Conservation (phyloP, 2,797 vertebrate genomes). For the Rhadinocentrus ornatus region DNA sequence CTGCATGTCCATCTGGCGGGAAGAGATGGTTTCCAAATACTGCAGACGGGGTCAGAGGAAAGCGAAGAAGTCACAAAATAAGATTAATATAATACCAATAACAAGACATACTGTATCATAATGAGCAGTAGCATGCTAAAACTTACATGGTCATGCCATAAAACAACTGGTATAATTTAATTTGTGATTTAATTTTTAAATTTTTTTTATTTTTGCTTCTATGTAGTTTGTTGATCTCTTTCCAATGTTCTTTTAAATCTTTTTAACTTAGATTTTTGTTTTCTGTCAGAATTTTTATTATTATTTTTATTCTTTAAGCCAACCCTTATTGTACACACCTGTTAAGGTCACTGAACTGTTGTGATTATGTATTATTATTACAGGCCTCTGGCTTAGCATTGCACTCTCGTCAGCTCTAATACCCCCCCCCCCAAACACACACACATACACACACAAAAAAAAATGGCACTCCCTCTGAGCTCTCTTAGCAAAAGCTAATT, state of each 20-base stretch:
- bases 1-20: conserved; percentile 95
- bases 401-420: background rate
- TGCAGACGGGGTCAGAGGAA: conserved; percentile 58
- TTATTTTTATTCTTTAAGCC: background rate
- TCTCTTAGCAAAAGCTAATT: conserved; percentile 7
- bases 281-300: too few relatives aligned
- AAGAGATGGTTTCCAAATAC: conserved; percentile 90
- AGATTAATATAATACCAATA: background rate
- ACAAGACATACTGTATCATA: background rate
- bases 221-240: background rate
- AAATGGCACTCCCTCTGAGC: conserved; percentile 3
- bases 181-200: background rate
- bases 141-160: background rate
- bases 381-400: background rate
- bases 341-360: background rate
- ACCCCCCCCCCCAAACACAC: too few relatives aligned
- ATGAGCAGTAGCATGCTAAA: background rate
- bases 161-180: background rate
- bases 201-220: background rate
- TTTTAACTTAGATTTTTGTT: background rate
- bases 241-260: background rate
- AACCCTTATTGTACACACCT: background rate
- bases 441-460: background rate
- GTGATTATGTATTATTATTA: background rate
- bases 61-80: background rate